Percentiles rank a stretch among this genome's conserved stretches.
phyloP scores from a whole-genome alignment of 2,797 vertebrate species.

The Poeciliopsis gracilis region DNA sequence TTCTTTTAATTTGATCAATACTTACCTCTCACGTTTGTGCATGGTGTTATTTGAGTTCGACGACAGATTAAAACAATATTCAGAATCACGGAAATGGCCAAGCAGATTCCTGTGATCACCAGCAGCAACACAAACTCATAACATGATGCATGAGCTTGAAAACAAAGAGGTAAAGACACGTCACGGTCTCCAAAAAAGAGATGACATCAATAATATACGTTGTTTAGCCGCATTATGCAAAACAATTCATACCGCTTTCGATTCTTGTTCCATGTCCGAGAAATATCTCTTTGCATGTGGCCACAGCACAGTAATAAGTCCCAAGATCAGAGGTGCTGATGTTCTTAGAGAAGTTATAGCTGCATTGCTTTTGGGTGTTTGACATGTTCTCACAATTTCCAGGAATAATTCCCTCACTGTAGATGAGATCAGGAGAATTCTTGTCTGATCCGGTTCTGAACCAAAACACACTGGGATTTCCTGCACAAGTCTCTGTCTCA shows the following conservation, averaged over 20 bases:
- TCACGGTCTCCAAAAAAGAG: not conserved
- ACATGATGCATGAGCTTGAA: not conserved
- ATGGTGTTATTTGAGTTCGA: not conserved
- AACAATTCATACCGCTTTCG: not conserved
- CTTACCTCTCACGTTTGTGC: conserved; percentile 1
- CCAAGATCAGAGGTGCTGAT: not conserved
- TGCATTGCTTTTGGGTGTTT: conserved; percentile 25
- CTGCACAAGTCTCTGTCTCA: not conserved
- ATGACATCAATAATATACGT: not conserved
- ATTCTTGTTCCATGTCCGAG: not conserved
- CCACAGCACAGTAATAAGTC: conserved; percentile 5
- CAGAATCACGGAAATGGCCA: conserved; percentile 8
- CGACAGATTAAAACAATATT: conserved; percentile 18
- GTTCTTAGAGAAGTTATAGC: conserved; percentile 16
- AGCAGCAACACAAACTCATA: fast-evolving
- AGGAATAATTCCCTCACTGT: conserved; percentile 6
- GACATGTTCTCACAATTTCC: conserved; percentile 12
- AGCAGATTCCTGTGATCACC: not conserved
- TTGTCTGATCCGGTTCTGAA: conserved; percentile 9
- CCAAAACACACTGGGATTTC: conserved; percentile 30
- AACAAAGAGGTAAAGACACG: not conserved
- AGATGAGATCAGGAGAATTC: conserved; percentile 27
- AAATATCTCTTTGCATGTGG: conserved; percentile 2
- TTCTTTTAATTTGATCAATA: not conserved
- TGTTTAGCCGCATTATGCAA: not conserved